Conservation (phyloP, 2,888 invertebrate species). For the Fissipunctia ypsillon region DNA sequence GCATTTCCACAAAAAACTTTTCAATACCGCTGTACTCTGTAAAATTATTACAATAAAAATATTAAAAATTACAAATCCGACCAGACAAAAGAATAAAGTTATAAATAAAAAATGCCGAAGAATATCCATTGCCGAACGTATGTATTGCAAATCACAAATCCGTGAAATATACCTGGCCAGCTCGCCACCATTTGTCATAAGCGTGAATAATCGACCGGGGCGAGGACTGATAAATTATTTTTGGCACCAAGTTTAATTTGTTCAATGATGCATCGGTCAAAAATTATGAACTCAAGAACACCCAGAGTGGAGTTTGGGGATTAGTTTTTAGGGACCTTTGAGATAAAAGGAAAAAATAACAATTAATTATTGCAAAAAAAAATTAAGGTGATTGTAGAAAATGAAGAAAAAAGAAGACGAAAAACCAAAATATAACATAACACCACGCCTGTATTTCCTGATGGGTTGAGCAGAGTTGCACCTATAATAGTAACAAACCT, state of each 20-base stretch:
- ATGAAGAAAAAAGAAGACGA: not conserved
- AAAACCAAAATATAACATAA: no score
- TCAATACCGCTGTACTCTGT: not conserved
- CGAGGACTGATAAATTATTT: conserved; percentile 82
- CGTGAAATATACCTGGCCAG: conserved; percentile 80
- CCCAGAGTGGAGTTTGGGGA: conserved; percentile 64
- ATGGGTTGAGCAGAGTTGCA: no score
- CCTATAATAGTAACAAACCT: no score
- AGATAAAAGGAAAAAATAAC: not conserved
- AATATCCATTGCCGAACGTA: conserved; percentile 68
- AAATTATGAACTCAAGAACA: conserved; percentile 73
- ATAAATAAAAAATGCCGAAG: conserved; percentile 61
- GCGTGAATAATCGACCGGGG: conserved; percentile 81
- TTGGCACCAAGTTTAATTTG: conserved; percentile 80
- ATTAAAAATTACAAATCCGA: conserved; percentile 21
- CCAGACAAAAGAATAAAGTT: conserved; percentile 54
- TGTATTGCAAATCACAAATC: conserved; percentile 81
- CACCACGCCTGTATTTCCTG: no score
- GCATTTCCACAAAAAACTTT: no score
- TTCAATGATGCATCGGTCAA: conserved; percentile 67
- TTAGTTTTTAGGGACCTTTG: conserved; percentile 21
- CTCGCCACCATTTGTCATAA: conserved; percentile 82
- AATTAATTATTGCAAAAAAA: not conserved
- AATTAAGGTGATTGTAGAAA: not conserved
- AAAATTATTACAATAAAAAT: not conserved